Base-by-base conservation (phyloP, 2,888 invertebrate genomes). In the Bellardia pandia region DNA sequence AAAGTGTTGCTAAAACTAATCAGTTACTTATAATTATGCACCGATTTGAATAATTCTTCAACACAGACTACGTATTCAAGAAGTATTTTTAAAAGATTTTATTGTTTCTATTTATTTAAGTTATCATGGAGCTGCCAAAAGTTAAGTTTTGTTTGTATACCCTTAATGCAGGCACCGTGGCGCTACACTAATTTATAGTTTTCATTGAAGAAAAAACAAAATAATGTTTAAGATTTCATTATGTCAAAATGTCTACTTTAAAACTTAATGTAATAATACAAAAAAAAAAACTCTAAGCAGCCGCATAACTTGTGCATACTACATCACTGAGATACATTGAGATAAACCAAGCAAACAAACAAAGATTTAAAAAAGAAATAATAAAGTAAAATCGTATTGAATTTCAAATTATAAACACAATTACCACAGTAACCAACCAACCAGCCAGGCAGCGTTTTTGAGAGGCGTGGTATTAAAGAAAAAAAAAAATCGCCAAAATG, bases 161-260 rank as follows among this genome's bases (percentile, higher is more conserved):
- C 75, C 60, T 9, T 58, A 75, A 2, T 40, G 2, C 0, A 7
- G 51, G 30, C 58, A 37, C 13, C 33, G 16, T 42, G 2, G 62
- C 72, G 62, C 64, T 66, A 48, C 62, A 45, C 53, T 53, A 58
- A 8, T 60, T 80, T 72, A 51, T 33, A 16, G 9, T 71, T 79
- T 86, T 77, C 69, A 79, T 79, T 79, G 62, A 68, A 69, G 45
- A 66, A 81, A 74, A 56, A 71, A 69, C 42, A 3, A 68, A 51
- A 51, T 30, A 56, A 56, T 77, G 56, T 85, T 84, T 74, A 69
- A 66, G 78, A 87, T 87, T 78, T 78, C 81, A 87, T 87, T 87
- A 82, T 87, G 87, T 82, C 87, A 87, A 87, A 87, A 87, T 85
- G 81, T 85, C 85, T 81, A 74, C 60, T 78, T 76, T 58, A 80